phyloP scores from a whole-genome alignment of 30 jellyfish, hydroid and myxozoan genomes.

The Pelagia noctiluca region DNA sequence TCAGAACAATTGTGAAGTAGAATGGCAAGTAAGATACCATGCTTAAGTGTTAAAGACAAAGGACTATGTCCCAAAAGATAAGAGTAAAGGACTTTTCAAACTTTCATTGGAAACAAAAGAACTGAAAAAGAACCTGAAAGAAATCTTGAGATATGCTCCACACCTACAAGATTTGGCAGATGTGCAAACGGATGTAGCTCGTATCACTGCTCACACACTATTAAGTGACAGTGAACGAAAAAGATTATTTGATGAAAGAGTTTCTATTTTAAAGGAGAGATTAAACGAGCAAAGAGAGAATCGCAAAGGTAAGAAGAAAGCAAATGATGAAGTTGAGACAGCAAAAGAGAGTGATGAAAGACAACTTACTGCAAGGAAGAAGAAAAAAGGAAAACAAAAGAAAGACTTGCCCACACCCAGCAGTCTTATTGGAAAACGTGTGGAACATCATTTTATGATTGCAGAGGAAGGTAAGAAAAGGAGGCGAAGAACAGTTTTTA shows the following conservation, averaged over 20 bases:
- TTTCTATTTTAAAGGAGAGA: too few relatives aligned
- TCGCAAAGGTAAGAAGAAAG: too few relatives aligned
- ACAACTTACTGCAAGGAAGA: too few relatives aligned
- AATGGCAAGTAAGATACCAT: neutral
- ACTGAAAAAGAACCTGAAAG: neutral
- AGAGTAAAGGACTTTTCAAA: neutral
- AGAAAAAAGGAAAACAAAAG: neutral
- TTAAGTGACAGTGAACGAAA: too few relatives aligned
- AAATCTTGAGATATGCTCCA: too few relatives aligned
- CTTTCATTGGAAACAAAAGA: neutral
- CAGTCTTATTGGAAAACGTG: constrained; percentile 21
- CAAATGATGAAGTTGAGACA: too few relatives aligned
- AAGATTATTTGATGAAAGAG: too few relatives aligned
- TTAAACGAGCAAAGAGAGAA: too few relatives aligned
- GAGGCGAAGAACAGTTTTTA: constrained; percentile 16
- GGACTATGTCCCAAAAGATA: neutral
- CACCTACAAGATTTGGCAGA: too few relatives aligned
- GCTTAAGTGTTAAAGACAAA: neutral
- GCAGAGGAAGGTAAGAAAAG: constrained; percentile 21
- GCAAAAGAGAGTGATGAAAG: too few relatives aligned
- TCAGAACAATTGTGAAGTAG: neutral
- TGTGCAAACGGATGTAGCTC: too few relatives aligned
- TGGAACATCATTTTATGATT: constrained; percentile 27
- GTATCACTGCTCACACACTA: too few relatives aligned
- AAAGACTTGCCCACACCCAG: constrained; percentile 22